These are phyloP conservation scores for Isoperla grammatica DNA, from an alignment of 2,888 invertebrate genomes.

Conservation along the genomic window DNA sequence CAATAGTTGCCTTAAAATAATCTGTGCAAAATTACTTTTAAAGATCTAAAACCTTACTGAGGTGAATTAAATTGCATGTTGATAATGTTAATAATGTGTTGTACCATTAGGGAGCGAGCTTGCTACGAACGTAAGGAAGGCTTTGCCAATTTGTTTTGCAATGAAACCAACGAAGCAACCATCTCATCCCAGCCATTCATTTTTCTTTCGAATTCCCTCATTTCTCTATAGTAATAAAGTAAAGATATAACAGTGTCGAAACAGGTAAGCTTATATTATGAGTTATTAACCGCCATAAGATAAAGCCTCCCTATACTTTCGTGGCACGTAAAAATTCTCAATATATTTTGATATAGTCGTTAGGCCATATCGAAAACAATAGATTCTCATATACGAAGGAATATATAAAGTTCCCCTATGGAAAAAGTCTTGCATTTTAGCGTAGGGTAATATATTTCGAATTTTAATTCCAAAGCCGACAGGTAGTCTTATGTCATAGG, in stretches of 20 bases:
- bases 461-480: conserved; percentile 31
- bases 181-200: no score
- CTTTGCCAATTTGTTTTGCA: no score
- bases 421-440: conserved; percentile 17
- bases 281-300: conserved; percentile 8
- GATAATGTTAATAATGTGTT: no score
- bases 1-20: no score
- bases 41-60: no score
- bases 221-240: conserved; percentile 4
- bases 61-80: no score
- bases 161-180: no score
- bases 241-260: neutral
- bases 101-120: no score
- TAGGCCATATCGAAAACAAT: conserved; percentile 22
- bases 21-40: no score
- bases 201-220: no score
- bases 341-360: conserved; percentile 12
- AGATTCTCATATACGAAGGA: conserved; percentile 24
- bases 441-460: conserved; percentile 32
- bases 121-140: no score
- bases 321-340: conserved; percentile 8
- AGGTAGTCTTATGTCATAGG: conserved; percentile 26
- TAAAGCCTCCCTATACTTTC: conserved; percentile 4
- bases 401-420: conserved; percentile 13
- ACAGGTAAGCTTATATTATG: conserved; percentile 6